Evolutionary conservation across 2,888 invertebrate genomes (phyloP).

Genomic region (Chloroclysta siterata): DNA sequence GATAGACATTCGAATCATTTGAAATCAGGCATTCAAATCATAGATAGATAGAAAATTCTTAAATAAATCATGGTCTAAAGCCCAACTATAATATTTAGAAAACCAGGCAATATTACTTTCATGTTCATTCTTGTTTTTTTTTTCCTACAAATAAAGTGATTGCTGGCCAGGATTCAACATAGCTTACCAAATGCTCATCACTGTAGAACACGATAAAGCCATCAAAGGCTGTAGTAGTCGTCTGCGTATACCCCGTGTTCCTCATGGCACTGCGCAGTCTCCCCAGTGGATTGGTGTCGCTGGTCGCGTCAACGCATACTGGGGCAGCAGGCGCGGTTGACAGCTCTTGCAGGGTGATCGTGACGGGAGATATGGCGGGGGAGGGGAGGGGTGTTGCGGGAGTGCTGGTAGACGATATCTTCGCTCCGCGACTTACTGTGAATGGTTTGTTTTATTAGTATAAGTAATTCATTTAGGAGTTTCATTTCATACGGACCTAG

Average conservation of each 20-base stretch:
- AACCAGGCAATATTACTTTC: too few relatives aligned
- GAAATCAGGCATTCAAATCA: too few relatives aligned
- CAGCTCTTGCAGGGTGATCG: slow-evolving; percentile 57
- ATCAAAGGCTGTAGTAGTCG: slow-evolving; percentile 79
- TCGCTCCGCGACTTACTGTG: slow-evolving; percentile 60
- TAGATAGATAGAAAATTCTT: too few relatives aligned
- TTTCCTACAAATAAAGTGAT: too few relatives aligned
- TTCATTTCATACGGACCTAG: too few relatives aligned
- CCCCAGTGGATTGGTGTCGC: slow-evolving; percentile 59
- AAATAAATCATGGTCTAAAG: too few relatives aligned
- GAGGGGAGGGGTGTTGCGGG: slow-evolving; percentile 46
- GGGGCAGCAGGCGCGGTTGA: slow-evolving; percentile 52
- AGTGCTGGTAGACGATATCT: slow-evolving; percentile 50
- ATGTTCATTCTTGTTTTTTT: too few relatives aligned
- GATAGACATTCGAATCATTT: too few relatives aligned
- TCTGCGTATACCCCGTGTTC: slow-evolving; percentile 65
- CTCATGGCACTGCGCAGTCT: slow-evolving; percentile 82
- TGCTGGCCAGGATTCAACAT: not conserved
- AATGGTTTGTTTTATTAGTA: not conserved
- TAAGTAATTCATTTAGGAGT: too few relatives aligned
- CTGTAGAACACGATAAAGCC: slow-evolving; percentile 91
- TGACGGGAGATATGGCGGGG: slow-evolving; percentile 47
- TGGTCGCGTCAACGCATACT: slow-evolving; percentile 61
- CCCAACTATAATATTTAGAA: too few relatives aligned
- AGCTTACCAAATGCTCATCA: slow-evolving; percentile 91